These are phyloP conservation scores for Noctuana brunneofusca DNA, from an alignment of 2,888 invertebrate genomes.

Conservation along the genomic window DNA sequence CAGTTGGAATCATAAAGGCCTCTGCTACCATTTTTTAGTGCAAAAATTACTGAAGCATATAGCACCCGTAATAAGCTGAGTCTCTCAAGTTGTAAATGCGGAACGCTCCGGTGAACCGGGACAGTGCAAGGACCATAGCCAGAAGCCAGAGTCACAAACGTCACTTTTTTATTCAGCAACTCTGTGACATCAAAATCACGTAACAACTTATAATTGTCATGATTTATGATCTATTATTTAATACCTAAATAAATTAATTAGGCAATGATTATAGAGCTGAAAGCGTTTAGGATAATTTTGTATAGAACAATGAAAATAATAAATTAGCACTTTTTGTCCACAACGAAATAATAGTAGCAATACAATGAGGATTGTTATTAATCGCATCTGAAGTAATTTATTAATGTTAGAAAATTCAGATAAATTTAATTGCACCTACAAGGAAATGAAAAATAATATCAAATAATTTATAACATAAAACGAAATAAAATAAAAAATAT, in stretches of 20 bases:
- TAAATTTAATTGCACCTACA: neutral
- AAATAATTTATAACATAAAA: too few species aligned
- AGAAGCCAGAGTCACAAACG: too few species aligned
- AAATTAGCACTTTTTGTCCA: neutral
- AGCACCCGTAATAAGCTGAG: neutral
- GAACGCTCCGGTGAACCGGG: neutral
- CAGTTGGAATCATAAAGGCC: too few species aligned
- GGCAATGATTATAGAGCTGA: neutral
- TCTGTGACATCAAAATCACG: neutral
- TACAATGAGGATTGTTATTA: too few species aligned
- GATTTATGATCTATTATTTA: neutral
- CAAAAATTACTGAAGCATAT: neutral
- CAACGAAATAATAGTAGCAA: too few species aligned
- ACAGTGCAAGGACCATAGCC: neutral
- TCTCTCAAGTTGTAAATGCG: neutral
- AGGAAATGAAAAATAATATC: too few species aligned
- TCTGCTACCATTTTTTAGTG: neutral
- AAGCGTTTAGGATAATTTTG: neutral
- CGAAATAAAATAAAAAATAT: too few species aligned
- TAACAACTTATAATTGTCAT: neutral
- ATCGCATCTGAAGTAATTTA: too few species aligned
- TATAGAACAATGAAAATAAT: constrained; percentile 1
- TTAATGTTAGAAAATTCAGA: too few species aligned
- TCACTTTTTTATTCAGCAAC: neutral
- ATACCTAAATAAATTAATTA: neutral